These are phyloP conservation scores for Ichneumoninae sp. DNA, from an alignment of 2,888 invertebrate species.

Conservation along the genomic window DNA sequence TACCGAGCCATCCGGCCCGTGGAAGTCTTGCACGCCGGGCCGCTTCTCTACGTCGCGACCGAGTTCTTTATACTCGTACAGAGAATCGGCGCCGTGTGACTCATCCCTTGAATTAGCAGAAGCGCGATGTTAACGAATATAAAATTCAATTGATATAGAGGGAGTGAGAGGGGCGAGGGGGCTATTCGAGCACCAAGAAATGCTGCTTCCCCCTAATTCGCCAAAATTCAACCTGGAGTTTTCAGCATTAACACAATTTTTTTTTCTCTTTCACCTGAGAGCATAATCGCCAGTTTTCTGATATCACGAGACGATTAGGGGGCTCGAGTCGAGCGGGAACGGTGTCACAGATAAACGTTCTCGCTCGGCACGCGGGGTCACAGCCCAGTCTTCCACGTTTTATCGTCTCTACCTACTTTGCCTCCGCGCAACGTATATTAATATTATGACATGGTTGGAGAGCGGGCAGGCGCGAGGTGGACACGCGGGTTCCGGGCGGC, in stretches of 20 bases:
- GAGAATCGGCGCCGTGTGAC: slow-evolving; percentile 57
- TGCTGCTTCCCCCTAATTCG: background rate
- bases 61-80: slow-evolving; percentile 24
- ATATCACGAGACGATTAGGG: slow-evolving; percentile 15
- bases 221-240: background rate
- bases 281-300: background rate
- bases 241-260: background rate
- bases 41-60: slow-evolving; percentile 23
- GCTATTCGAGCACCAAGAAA: background rate
- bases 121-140: slow-evolving; percentile 49
- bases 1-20: slow-evolving; percentile 49
- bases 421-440: slow-evolving; percentile 39
- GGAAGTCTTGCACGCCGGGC: slow-evolving; percentile 33
- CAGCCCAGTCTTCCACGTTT: slow-evolving; percentile 30
- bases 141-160: slow-evolving; percentile 63
- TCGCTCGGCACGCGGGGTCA: slow-evolving; percentile 39
- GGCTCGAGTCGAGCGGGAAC: slow-evolving; percentile 31
- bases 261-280: slow-evolving; percentile 1
- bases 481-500: slow-evolving; percentile 1
- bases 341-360: slow-evolving; percentile 52
- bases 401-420: slow-evolving; percentile 56
- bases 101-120: slow-evolving; percentile 67
- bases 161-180: background rate
- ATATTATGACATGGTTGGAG: slow-evolving; percentile 36
- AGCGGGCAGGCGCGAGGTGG: slow-evolving; percentile 23